phyloP scores from a whole-genome alignment of 2,888 invertebrate genomes.

The Parascotia fuliginaria region DNA sequence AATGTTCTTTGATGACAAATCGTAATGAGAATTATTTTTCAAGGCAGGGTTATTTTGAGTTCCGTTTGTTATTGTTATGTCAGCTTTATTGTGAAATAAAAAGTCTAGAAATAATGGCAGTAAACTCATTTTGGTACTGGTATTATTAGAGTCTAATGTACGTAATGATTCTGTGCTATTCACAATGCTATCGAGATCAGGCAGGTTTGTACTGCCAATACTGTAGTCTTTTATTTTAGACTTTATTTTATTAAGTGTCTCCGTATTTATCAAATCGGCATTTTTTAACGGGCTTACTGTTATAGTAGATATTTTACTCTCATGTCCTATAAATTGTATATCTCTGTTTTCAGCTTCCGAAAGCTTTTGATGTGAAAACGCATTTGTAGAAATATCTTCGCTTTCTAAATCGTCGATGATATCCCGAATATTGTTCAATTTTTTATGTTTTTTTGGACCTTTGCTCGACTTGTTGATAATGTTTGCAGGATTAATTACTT shows the following conservation, averaged over 20 bases:
- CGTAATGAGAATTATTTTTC: constrained; percentile 15
- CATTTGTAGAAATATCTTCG: constrained; percentile 39
- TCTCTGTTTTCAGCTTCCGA: constrained; percentile 59
- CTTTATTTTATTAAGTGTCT: constrained; percentile 1
- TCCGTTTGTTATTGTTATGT: constrained; percentile 15
- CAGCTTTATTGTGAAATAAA: constrained; percentile 54
- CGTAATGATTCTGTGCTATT: constrained; percentile 18
- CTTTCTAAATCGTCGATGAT: constrained; percentile 69
- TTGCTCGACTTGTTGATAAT: constrained; percentile 12
- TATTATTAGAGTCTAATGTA: constrained; percentile 16
- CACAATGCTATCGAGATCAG: neutral
- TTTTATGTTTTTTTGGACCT: constrained; percentile 43
- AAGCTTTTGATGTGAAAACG: constrained; percentile 51
- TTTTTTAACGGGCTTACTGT: constrained; percentile 3
- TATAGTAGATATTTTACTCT: constrained; percentile 18
- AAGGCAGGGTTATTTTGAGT: constrained; percentile 34
- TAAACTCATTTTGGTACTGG: constrained; percentile 40
- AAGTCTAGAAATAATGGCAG: constrained; percentile 65
- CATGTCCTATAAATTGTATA: constrained; percentile 12
- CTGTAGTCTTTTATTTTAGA: neutral
- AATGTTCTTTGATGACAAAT: constrained; percentile 12
- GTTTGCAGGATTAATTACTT: constrained; percentile 23
- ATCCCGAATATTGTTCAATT: constrained; percentile 73
- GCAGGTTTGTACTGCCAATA: constrained; percentile 3
- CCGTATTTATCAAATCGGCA: constrained; percentile 5